Base-by-base conservation (phyloP, 2,888 invertebrate species). In the Temnothorax unifasciatus region DNA sequence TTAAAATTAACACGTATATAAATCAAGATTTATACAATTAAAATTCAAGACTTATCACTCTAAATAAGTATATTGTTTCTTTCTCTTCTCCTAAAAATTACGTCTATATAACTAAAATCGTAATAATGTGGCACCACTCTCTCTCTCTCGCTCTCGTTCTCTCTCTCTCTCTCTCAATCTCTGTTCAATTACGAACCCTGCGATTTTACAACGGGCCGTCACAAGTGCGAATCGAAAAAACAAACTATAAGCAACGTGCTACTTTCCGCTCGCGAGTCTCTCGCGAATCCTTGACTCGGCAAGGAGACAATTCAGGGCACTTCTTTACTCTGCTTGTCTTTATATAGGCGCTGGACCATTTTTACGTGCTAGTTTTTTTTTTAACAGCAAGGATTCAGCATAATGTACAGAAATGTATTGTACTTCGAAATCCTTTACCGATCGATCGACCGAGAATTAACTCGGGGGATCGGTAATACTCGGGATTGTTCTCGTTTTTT, bases 21-120 rank as follows among this genome's bases (percentile, higher is more conserved):
- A 92, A 92, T 91, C 86, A 92, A 89, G 6, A 90, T 91, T 92
- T 92, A 92, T 91, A 92, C 92, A 92, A 84, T 88, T 87, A 68
- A 87, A 88, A 83, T 75, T 88, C 83, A 85, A 84, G 79, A 90
- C 84, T 85, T 86, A 90, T 84, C 83, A 75, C 82, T 88, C 88
- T 85, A 90, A 92, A 91, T 89, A 87, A 90, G 86, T 88, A 86
- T 38, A 86, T 38, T 66, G 18, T 57, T 47, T 47, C 34, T 81
- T 85, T 75, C 61, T 87, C 85, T 83, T 86, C 63, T 85, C 50
- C 63, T 84, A 84, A 44, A 82, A 87, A 86, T 89, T 90, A 90
- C 85, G 85, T 89, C 89, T 91, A 89, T 87, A 89, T 90, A 88
- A 88, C 87, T 91, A 90, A 91, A 68, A 91, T 92, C 86, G 87